These are phyloP conservation scores for Zonitis immaculata DNA, from an alignment of 2,888 invertebrate species.

Conservation along the genomic window DNA sequence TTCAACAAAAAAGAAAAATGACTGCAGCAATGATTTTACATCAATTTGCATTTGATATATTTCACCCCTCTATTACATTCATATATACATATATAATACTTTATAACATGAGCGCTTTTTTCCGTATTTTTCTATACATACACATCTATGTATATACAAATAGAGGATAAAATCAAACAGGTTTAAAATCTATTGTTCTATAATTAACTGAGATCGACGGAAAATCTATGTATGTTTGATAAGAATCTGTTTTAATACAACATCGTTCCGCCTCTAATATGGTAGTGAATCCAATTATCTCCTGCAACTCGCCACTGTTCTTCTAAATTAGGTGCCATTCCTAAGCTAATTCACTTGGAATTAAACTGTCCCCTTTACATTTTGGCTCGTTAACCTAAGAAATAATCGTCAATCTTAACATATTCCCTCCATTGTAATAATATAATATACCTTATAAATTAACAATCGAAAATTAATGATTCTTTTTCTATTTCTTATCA, in stretches of 20 bases:
- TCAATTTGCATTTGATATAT: conserved; percentile 10
- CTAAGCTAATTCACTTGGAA: conserved; percentile 39
- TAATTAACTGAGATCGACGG: conserved; percentile 20
- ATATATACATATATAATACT: too few relatives aligned
- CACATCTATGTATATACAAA: not conserved
- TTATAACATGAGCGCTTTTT: too few relatives aligned
- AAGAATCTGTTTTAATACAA: conserved; percentile 42
- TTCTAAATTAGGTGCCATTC: conserved; percentile 42
- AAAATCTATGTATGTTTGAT: conserved; percentile 25
- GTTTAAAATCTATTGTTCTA: conserved; percentile 13
- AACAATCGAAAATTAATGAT: not conserved
- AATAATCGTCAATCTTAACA: not conserved
- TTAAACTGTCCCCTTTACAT: conserved; percentile 31
- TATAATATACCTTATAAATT: not conserved
- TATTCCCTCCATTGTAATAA: not conserved
- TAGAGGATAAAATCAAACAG: not conserved
- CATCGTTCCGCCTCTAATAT: conserved; percentile 38
- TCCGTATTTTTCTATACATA: too few relatives aligned
- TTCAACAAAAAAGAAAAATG: not conserved
- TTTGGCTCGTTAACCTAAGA: conserved; percentile 4
- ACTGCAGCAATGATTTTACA: conserved; percentile 10
- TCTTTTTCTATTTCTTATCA: not conserved
- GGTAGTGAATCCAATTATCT: conserved; percentile 43
- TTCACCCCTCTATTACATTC: not conserved
- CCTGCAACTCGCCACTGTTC: conserved; percentile 37